These are phyloP conservation scores for Vulpes lagopus DNA, from an alignment of 2,113 vertebrate species.

Conservation along the genomic window DNA sequence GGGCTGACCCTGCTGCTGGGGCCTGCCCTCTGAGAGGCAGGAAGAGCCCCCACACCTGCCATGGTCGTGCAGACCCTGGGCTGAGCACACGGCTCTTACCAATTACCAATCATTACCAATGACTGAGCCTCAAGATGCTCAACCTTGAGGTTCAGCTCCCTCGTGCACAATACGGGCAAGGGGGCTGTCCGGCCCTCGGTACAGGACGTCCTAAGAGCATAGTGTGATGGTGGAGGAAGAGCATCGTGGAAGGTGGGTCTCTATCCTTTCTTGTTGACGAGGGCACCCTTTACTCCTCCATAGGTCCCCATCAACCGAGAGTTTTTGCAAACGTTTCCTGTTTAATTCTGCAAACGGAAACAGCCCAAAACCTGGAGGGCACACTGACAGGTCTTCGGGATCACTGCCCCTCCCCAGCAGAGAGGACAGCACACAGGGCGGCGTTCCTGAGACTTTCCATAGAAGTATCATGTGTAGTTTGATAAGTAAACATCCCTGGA, in stretches of 20 bases:
- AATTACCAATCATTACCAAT: too few relatives aligned
- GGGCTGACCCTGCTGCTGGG: not conserved
- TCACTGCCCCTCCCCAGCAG: accelerated
- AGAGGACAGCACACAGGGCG: accelerated
- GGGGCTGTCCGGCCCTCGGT: too few relatives aligned
- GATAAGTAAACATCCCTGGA: not conserved
- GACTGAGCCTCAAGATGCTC: too few relatives aligned
- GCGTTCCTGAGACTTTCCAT: not conserved
- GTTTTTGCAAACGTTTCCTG: not conserved
- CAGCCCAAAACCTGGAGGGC: not conserved
- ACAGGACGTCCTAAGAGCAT: accelerated
- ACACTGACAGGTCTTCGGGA: not conserved
- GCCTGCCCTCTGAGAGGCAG: not conserved
- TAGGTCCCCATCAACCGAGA: not conserved
- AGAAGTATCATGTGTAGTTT: too few relatives aligned
- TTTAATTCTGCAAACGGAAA: not conserved
- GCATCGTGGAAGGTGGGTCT: too few relatives aligned
- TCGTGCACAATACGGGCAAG: accelerated
- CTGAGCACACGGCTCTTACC: accelerated
- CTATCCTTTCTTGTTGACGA: not conserved
- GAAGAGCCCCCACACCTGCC: accelerated
- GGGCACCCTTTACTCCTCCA: not conserved
- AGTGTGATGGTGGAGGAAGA: accelerated
- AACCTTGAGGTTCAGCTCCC: too few relatives aligned
- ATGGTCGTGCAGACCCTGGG: accelerated